Conservation (phyloP, 2,113 vertebrate species). For the Neogale vison region DNA sequence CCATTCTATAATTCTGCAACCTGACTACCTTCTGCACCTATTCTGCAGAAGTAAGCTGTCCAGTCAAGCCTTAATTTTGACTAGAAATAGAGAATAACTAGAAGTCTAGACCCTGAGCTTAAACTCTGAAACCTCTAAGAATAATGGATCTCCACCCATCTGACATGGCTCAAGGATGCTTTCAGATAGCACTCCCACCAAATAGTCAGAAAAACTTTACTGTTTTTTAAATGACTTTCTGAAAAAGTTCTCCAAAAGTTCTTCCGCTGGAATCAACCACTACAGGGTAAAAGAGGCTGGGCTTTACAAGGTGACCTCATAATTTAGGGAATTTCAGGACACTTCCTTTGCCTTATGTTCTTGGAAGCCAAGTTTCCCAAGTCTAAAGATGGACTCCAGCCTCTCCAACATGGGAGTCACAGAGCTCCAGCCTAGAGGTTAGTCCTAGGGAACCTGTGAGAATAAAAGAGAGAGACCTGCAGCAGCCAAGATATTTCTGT, state of each 20-base stretch:
- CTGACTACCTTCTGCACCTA: not conserved
- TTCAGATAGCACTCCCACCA: not conserved
- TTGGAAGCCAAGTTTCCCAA: not conserved
- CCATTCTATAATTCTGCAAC: not conserved
- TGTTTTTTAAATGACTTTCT: not conserved
- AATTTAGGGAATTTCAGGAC: not conserved
- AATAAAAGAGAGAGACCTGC: not conserved
- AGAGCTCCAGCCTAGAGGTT: not conserved
- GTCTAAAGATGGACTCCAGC: not conserved
- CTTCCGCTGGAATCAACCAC: not conserved
- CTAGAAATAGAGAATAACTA: not conserved
- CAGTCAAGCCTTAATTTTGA: not conserved
- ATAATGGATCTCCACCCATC: not conserved
- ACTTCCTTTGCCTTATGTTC: not conserved
- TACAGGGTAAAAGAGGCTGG: not conserved
- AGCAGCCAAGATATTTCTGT: not conserved
- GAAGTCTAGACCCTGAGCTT: not conserved
- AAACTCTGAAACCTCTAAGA: not conserved
- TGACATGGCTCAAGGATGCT: not conserved
- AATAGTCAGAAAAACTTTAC: not conserved
- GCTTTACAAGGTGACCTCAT: not conserved
- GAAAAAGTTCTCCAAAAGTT: not conserved
- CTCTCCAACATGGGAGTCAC: rapidly evolving
- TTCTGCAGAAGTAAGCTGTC: not conserved
- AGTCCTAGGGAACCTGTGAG: not conserved